phyloP scores from a whole-genome alignment of 2,113 vertebrate genomes.

The Riparia riparia region DNA sequence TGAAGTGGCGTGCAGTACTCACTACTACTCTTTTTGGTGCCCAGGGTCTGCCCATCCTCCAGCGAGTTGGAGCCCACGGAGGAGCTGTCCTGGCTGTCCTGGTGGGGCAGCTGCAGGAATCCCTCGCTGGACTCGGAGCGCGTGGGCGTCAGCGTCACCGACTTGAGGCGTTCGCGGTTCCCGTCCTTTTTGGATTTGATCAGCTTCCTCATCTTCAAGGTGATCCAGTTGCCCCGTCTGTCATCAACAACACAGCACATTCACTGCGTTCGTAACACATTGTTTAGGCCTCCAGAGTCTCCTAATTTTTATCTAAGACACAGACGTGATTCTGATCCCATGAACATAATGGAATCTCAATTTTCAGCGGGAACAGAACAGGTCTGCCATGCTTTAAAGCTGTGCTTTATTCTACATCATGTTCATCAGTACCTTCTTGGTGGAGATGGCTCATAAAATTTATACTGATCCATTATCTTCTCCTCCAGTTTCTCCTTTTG shows the following conservation, averaged over 20 bases:
- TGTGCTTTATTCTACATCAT: neutral
- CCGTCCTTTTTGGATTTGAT: constrained; percentile 93
- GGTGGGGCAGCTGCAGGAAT: constrained; percentile 87
- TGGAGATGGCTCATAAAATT: constrained; percentile 97
- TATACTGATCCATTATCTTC: constrained; percentile 99
- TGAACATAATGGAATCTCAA: rapidly evolving
- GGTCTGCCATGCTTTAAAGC: neutral
- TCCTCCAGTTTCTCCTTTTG: constrained; percentile 99
- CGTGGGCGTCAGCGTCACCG: constrained; percentile 87
- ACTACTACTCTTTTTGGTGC: constrained; percentile 94
- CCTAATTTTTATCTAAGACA: neutral
- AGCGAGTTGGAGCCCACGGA: constrained; percentile 96
- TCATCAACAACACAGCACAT: constrained; percentile 18
- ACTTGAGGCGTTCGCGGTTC: constrained; percentile 91
- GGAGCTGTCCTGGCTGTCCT: constrained; percentile 95
- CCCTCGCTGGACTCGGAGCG: constrained; percentile 91
- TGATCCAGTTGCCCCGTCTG: constrained; percentile 98
- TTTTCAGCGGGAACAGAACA: neutral
- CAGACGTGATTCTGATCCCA: neutral
- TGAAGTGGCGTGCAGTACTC: constrained; percentile 76
- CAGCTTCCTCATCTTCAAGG: constrained; percentile 96
- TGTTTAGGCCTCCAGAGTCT: neutral
- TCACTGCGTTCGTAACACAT: neutral
- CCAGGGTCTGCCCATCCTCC: constrained; percentile 87
- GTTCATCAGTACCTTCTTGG: constrained; percentile 87